Conservation (phyloP, 2,797 vertebrate species). For the Gobio occitaniae region DNA sequence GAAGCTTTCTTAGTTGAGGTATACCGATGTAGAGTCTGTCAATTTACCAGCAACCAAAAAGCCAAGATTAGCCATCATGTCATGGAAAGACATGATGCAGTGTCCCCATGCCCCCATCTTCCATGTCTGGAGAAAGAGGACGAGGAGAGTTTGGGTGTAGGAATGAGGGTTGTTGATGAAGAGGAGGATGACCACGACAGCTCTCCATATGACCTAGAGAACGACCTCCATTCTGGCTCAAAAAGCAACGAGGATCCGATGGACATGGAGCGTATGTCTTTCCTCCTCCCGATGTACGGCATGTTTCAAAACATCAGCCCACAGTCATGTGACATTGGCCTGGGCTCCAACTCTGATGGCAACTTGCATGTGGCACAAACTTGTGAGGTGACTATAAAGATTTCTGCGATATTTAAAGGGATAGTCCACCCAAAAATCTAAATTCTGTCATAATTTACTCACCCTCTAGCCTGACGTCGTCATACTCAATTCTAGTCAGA, state of each 20-base stretch:
- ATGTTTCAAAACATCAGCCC: conserved; percentile 74
- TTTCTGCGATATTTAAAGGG: conserved; percentile 11
- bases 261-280: conserved; percentile 67
- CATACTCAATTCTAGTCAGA: too few relatives aligned
- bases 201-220: conserved; percentile 55
- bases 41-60: conserved; percentile 74
- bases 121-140: conserved; percentile 56
- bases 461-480: too few relatives aligned
- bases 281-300: conserved; percentile 71
- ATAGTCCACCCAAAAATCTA: background rate
- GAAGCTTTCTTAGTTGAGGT: conserved; percentile 78
- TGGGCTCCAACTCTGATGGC: conserved; percentile 55
- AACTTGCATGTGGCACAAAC: conserved; percentile 66
- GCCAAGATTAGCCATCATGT: conserved; percentile 68
- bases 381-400: conserved; percentile 69
- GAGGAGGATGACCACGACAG: conserved; percentile 45
- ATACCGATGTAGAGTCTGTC: conserved; percentile 72
- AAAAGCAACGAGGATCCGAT: conserved; percentile 73
- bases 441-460: background rate
- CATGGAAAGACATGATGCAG: conserved; percentile 55
- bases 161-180: conserved; percentile 45
- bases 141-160: conserved; percentile 32
- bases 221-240: conserved; percentile 65
- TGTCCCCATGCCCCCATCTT: conserved; percentile 5
- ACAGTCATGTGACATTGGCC: conserved; percentile 68